Evolutionary conservation across 2,113 vertebrate genomes (phyloP).

Genomic region (Actenoides hombroni): DNA sequence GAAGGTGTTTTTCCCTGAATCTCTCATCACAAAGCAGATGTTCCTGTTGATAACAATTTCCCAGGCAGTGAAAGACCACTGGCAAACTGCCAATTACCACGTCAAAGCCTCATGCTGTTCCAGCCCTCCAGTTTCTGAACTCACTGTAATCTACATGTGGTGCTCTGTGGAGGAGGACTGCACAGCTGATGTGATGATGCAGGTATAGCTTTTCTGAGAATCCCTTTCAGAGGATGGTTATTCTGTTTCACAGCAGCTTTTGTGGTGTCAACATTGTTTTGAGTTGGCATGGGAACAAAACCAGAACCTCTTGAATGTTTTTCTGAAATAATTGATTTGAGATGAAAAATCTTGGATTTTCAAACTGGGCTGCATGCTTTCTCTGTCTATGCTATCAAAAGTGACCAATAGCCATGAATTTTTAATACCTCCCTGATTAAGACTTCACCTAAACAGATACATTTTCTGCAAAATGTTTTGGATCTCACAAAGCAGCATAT

Average conservation of each 20-base stretch:
- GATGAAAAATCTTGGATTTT: slow-evolving; percentile 17
- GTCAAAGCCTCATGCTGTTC: accelerated
- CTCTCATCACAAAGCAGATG: background rate
- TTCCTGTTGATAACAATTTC: background rate
- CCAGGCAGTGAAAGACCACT: background rate
- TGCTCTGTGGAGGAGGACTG: background rate
- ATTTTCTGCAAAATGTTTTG: background rate
- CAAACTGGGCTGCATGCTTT: background rate
- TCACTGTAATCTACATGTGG: accelerated
- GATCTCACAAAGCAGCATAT: background rate
- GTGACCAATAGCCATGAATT: background rate
- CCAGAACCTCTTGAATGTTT: background rate
- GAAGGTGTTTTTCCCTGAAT: background rate
- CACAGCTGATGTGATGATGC: background rate
- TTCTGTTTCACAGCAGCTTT: background rate
- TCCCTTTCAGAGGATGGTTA: background rate
- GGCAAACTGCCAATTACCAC: background rate
- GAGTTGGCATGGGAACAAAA: background rate
- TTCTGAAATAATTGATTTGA: background rate
- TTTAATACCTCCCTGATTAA: background rate
- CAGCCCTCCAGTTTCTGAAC: background rate
- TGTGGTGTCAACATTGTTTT: background rate
- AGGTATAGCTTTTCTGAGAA: background rate
- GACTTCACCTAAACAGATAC: background rate
- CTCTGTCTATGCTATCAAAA: background rate